Percentiles rank a stretch among this genome's conserved stretches.
phyloP scores from a whole-genome alignment of 2,797 vertebrate species.

The Neopelma chrysocephalum region DNA sequence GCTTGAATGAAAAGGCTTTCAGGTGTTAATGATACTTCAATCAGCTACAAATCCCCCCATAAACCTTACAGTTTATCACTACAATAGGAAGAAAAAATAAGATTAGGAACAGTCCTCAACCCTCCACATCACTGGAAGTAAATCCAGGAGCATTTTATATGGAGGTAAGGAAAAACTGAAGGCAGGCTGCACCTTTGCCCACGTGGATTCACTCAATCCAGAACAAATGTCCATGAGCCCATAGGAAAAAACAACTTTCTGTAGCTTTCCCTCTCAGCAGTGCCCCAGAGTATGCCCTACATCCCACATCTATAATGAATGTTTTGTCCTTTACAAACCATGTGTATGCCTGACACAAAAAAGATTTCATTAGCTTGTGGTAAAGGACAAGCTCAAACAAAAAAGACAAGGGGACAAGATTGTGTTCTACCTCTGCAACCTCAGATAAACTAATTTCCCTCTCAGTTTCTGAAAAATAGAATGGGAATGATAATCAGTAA shows the following conservation, averaged over 20 bases:
- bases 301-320: not conserved
- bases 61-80: not conserved
- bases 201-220: not conserved
- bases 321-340: not conserved
- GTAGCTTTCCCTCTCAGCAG: not conserved
- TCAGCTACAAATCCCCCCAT: not conserved
- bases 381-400: not conserved
- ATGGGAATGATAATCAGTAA: constrained; percentile 21
- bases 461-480: constrained; percentile 11
- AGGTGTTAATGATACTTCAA: not conserved
- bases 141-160: not conserved
- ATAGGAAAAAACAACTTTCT: not conserved
- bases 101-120: not conserved
- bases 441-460: constrained; percentile 38
- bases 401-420: not conserved
- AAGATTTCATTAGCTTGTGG: not conserved
- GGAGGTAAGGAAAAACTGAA: not conserved
- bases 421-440: not conserved
- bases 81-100: not conserved
- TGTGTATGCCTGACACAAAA: not conserved
- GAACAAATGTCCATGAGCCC: rapidly evolving
- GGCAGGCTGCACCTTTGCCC: not conserved
- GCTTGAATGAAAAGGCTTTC: not conserved
- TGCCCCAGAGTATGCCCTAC: not conserved
- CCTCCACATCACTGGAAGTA: not conserved